Conservation (phyloP, 2,113 vertebrate genomes). For the Noctilio leporinus region DNA sequence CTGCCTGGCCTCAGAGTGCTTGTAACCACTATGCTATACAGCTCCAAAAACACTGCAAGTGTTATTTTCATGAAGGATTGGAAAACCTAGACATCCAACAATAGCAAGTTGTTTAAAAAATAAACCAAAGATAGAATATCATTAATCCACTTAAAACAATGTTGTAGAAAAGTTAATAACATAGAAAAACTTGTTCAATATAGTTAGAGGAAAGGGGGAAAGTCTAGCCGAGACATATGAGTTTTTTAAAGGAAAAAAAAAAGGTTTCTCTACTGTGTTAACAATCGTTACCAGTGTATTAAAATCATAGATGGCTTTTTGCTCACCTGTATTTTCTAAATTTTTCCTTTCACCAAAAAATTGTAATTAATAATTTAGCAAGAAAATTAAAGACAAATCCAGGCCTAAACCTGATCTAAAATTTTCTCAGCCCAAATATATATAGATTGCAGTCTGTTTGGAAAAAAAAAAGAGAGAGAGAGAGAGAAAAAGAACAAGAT, state of each 20-base stretch:
- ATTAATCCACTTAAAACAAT: neutral
- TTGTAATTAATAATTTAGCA: neutral
- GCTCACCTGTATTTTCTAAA: neutral
- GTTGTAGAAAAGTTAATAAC: neutral
- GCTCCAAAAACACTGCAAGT: neutral
- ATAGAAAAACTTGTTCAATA: neutral
- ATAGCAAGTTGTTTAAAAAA: neutral
- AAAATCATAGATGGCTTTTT: neutral
- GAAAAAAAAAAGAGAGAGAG: neutral
- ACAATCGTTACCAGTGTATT: neutral
- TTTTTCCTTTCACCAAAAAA: neutral
- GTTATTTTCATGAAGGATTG: neutral
- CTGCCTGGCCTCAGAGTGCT: neutral
- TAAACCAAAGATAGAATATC: neutral
- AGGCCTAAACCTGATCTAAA: constrained; percentile 13
- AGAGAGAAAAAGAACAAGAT: neutral
- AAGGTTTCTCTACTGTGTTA: neutral
- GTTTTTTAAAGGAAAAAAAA: neutral
- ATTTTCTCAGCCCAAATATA: neutral
- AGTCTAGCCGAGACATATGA: neutral
- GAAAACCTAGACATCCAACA: neutral
- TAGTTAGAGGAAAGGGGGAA: neutral
- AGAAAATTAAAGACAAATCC: neutral
- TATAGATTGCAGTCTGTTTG: neutral
- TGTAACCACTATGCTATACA: neutral